Percentiles rank a stretch among this genome's conserved stretches.
Evolutionary conservation across 2,797 vertebrate genomes (phyloP).

Genomic region (Chiloscyllium punctatum): DNA sequence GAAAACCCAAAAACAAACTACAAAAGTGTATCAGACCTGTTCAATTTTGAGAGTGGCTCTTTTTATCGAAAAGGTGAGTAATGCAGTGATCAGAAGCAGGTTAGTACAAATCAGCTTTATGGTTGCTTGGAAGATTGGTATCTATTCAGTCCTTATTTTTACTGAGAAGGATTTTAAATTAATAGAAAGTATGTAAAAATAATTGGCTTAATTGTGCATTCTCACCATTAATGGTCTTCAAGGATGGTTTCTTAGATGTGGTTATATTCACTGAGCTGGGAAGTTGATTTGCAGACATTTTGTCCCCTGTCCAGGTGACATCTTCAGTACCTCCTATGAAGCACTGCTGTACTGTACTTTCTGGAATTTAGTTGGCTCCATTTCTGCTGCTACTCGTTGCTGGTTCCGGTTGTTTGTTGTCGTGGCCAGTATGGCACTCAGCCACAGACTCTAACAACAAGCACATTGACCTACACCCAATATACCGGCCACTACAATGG

Average conservation of each 20-base stretch:
- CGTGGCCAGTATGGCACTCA: too few relatives aligned
- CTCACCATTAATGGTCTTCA: not conserved
- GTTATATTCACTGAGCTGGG: too few relatives aligned
- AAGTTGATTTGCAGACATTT: too few relatives aligned
- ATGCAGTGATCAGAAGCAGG: not conserved
- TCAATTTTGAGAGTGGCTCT: not conserved
- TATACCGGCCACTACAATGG: too few relatives aligned
- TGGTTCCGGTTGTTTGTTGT: too few relatives aligned
- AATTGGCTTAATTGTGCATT: not conserved
- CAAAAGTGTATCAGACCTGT: not conserved
- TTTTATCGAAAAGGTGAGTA: constrained; percentile 17
- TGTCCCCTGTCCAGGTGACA: too few relatives aligned
- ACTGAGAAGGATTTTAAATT: not conserved
- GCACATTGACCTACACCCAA: too few relatives aligned
- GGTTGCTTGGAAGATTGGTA: not conserved
- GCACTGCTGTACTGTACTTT: too few relatives aligned
- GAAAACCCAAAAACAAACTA: not conserved
- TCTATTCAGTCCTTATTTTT: not conserved
- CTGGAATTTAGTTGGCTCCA: too few relatives aligned
- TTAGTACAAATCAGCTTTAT: not conserved
- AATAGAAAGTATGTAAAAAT: not conserved
- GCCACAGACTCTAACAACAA: too few relatives aligned
- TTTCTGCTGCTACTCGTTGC: too few relatives aligned
- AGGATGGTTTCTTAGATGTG: not conserved
- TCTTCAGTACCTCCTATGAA: too few relatives aligned